Conservation (phyloP, 2,797 vertebrate genomes). For the Molossus molossus region DNA sequence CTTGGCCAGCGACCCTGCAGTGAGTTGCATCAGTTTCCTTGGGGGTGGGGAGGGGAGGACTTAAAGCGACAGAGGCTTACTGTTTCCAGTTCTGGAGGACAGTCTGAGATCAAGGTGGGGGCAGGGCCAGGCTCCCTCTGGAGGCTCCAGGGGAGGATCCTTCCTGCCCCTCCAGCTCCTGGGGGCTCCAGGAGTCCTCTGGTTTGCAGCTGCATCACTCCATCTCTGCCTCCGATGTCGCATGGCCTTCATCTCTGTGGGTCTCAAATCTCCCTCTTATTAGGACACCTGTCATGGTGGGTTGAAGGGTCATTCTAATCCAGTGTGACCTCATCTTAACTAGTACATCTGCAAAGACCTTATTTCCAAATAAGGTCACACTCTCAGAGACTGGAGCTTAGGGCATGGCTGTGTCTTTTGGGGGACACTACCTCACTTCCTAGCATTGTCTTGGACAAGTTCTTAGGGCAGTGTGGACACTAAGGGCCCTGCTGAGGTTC, state of each 20-base stretch:
- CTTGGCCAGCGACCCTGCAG: no score
- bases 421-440: fast-evolving
- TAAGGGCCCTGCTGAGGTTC: fast-evolving
- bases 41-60: no score
- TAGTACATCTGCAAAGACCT: neutral
- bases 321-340: neutral
- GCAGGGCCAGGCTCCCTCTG: neutral
- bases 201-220: neutral
- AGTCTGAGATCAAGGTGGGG: neutral
- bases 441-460: neutral
- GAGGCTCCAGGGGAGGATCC: neutral
- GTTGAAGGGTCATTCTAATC: neutral
- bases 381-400: neutral
- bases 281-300: neutral
- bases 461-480: no score
- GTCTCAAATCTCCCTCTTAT: neutral
- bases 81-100: neutral
- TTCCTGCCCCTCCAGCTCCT: neutral
- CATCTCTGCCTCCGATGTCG: fast-evolving
- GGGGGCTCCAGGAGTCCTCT: neutral
- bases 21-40: neutral
- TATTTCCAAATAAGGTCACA: neutral
- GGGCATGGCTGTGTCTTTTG: fast-evolving
- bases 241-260: neutral
- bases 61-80: neutral